A percentile compares a stretch with the other conserved stretches of the same genome.
These are phyloP conservation scores for Perdita meconis DNA, from an alignment of 2,888 invertebrate species.

Conservation along the genomic window DNA sequence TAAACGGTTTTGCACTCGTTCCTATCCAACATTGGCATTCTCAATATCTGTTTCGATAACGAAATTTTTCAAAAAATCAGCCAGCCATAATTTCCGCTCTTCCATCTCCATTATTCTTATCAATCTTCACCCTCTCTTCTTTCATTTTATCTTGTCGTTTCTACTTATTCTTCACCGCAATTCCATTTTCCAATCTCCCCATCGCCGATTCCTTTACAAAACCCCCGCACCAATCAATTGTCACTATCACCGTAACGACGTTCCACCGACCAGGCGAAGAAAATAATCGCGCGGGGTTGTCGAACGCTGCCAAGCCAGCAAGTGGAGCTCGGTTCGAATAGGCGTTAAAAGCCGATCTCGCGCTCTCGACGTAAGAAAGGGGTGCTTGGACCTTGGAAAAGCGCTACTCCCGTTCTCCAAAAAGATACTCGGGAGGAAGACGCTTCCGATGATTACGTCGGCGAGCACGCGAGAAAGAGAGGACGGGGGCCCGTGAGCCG, in stretches of 20 bases:
- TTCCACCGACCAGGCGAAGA: background rate
- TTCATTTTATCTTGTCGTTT: too few species aligned
- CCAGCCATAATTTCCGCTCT: too few species aligned
- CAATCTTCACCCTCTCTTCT: too few species aligned
- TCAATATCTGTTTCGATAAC: too few species aligned
- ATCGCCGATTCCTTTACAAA: too few species aligned
- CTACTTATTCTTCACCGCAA: too few species aligned
- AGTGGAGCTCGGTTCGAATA: background rate
- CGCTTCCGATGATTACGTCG: constrained; percentile 69
- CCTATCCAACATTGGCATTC: too few species aligned
- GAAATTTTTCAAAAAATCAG: too few species aligned
- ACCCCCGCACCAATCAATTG: too few species aligned
- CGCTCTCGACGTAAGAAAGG: constrained; percentile 18
- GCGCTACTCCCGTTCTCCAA: constrained; percentile 48
- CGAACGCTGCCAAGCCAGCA: background rate
- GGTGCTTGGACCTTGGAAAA: constrained; percentile 17
- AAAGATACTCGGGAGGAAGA: constrained; percentile 41
- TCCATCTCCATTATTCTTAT: too few species aligned
- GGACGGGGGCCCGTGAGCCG: constrained; percentile 46
- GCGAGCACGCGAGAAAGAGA: constrained; percentile 35
- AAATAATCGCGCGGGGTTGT: background rate
- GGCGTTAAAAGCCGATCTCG: constrained; percentile 8
- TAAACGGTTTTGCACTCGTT: too few species aligned
- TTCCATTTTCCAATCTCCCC: too few species aligned
- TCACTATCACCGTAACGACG: background rate